A percentile compares a stretch with the other conserved stretches of the same genome.
Evolutionary conservation across 2,888 invertebrate genomes (phyloP).

Genomic region (Corythucha ciliata): DNA sequence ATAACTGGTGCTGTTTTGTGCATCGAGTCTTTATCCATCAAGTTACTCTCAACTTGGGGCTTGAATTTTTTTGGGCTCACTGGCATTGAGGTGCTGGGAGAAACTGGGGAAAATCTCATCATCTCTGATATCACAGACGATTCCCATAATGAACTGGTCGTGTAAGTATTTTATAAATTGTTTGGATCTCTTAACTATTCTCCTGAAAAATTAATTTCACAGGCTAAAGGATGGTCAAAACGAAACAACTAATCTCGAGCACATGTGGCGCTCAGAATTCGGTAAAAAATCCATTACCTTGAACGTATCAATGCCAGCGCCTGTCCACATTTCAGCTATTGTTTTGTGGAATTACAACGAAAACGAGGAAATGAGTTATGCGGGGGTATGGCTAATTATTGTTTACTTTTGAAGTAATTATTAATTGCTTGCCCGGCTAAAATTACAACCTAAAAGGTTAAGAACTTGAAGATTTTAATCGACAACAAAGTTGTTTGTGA

Average conservation of each 20-base stretch:
- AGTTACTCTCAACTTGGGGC: conserved; percentile 57
- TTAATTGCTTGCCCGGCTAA: conserved; percentile 11
- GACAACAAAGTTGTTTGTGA: conserved; percentile 38
- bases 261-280: conserved; percentile 55
- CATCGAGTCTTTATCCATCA: conserved; percentile 41
- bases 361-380: conserved; percentile 55
- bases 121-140: too few species aligned
- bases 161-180: too few species aligned
- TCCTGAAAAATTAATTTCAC: conserved; percentile 30
- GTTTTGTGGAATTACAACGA: conserved; percentile 77
- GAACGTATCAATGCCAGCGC: conserved; percentile 37
- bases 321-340: conserved; percentile 41
- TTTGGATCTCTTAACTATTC: neutral
- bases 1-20: conserved; percentile 33
- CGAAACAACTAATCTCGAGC: conserved; percentile 54
- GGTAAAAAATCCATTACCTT: conserved; percentile 40
- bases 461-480: conserved; percentile 38
- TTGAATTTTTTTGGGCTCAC: conserved; percentile 50
- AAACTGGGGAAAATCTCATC: conserved; percentile 33
- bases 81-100: conserved; percentile 43
- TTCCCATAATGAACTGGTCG: too few species aligned
- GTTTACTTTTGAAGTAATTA: neutral
- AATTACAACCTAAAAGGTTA: too few species aligned
- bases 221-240: conserved; percentile 59
- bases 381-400: conserved; percentile 46